Base-by-base conservation (phyloP, 2,113 vertebrate species). In the Rynchops niger region DNA sequence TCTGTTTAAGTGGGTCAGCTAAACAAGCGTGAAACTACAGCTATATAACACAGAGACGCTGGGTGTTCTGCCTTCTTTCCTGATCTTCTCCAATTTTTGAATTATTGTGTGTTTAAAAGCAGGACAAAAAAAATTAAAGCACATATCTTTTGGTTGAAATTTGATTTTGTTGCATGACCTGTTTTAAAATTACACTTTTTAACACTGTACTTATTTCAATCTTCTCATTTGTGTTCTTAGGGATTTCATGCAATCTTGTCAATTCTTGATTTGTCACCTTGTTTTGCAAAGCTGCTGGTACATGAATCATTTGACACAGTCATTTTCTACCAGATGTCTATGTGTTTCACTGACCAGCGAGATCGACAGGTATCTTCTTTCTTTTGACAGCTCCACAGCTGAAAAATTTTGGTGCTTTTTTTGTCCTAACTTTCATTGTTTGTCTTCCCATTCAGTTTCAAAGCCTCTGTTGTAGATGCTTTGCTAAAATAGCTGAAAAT, bases 241-340 rank as follows among this genome's bases (percentile, higher is more conserved):
- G 99, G 99, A 61, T 98, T 99, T 79, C 98, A 98, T 96, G 98
- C 98, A 65, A 97, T 98, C 32, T 62, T 99, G 94, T 97, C 98
- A 86, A 98, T 99, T 95, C 97, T 99, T 95, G 98, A 98, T 30
- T 96, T 98, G 53, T 99, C 98, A 42, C 98, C 97, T 5, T 98
- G 98, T 73, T 98, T 99, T 65, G 98, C 98, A 36, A 98, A 97
- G 70, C 97, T 99, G 43, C 97, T 99, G 65, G 91, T 99, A 80
- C 98, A 97, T 40, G 98, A 99, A 82, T 98, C 98, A 43, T 99
- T 99, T 58, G 99, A 99, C 81, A 96, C 97, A 25, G 98, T 99
- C 12, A 98, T 99, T 97, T 99, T 99, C 97, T 97, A 98, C 55
- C 98, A 99, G 71, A 97, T 99, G 96, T 97, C 98, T 65, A 98